Evolutionary conservation across 2,113 vertebrate genomes (phyloP).

Genomic region (Tautogolabrus adspersus): DNA sequence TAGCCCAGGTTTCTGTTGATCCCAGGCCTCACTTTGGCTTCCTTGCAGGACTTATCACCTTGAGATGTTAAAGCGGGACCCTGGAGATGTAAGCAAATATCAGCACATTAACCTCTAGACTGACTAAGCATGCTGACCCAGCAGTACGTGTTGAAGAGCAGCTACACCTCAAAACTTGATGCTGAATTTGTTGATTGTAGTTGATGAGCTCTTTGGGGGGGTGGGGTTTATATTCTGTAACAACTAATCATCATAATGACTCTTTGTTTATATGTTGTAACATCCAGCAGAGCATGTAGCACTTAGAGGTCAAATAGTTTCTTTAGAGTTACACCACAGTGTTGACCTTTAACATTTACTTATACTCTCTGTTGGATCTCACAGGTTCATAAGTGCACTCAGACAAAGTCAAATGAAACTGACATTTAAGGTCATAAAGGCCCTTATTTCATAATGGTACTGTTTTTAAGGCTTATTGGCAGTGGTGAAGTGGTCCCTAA

Average conservation of each 20-base stretch:
- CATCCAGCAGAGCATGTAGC: background rate
- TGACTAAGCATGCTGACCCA: constrained; percentile 16
- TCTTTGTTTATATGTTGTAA: background rate
- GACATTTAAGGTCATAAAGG: background rate
- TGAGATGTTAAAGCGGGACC: constrained; percentile 71
- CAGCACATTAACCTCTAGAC: constrained; percentile 45
- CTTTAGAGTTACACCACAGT: background rate
- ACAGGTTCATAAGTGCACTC: background rate
- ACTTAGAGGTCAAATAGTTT: background rate
- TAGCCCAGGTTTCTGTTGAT: constrained; percentile 62
- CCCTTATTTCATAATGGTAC: constrained; percentile 9
- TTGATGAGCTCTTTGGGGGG: background rate
- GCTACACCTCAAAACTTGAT: background rate
- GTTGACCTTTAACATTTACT: background rate
- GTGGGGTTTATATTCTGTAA: background rate
- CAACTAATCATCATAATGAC: background rate
- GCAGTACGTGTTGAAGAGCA: background rate
- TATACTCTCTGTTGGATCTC: background rate
- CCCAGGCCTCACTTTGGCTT: constrained; percentile 54
- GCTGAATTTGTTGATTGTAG: background rate
- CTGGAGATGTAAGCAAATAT: constrained; percentile 55
- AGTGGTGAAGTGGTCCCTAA: no score
- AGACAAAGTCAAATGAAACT: no score
- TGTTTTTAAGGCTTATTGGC: constrained; percentile 17
- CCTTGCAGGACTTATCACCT: constrained; percentile 53